These are phyloP conservation scores for Himalopsyche tibetana DNA, from an alignment of 2,888 invertebrate species.

Conservation along the genomic window DNA sequence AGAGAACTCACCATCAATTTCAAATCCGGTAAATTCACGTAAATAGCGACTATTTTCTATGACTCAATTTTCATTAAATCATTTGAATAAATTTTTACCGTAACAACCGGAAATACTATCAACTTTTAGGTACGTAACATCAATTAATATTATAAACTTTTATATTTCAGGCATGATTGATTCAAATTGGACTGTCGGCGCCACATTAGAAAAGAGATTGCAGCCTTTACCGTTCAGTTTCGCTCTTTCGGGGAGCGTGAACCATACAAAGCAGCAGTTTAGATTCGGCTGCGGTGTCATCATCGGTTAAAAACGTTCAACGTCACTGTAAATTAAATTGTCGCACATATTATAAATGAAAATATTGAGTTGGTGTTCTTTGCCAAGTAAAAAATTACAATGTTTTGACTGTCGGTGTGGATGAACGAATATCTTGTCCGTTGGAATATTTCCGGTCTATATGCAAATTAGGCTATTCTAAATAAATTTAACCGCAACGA, in stretches of 20 bases:
- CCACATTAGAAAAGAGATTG: conserved; percentile 95
- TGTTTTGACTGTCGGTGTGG: background rate
- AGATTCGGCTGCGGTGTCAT: conserved; percentile 96
- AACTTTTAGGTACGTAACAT: too few relatives aligned
- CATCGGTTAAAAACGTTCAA: conserved; percentile 82
- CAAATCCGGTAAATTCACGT: too few relatives aligned
- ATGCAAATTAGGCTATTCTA: background rate
- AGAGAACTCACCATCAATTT: too few relatives aligned
- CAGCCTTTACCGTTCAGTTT: conserved; percentile 95
- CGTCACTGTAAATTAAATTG: conserved; percentile 31
- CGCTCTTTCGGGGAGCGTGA: conserved; percentile 93
- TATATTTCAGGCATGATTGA: conserved; percentile 87
- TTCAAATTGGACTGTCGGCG: conserved; percentile 95
- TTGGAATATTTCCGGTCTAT: background rate
- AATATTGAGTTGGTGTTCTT: conserved; percentile 22
- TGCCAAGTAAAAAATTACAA: conserved; percentile 17
- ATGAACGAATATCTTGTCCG: background rate
- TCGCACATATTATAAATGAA: conserved; percentile 9
- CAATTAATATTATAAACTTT: background rate
- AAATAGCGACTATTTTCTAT: too few relatives aligned
- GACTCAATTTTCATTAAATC: too few relatives aligned
- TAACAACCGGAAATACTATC: too few relatives aligned
- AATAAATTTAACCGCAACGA: too few relatives aligned
- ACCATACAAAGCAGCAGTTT: conserved; percentile 94
- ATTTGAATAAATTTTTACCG: too few relatives aligned